Percentiles rank a stretch among this genome's conserved stretches.
Conservation (phyloP, 1,140 invertebrate species). For the Lasioglossum baleicum region DNA sequence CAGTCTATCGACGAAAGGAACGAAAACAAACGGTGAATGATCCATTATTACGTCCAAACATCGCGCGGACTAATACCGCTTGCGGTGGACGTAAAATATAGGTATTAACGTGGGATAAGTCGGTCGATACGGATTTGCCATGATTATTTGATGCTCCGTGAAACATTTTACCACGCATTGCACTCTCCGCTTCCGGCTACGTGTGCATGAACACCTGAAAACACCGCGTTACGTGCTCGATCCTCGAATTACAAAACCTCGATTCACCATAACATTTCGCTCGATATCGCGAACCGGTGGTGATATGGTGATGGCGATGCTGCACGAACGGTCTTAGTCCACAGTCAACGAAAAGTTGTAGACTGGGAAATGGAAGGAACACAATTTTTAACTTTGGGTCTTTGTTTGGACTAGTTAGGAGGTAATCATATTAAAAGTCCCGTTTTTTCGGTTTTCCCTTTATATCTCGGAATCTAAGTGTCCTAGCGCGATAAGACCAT, state of each 20-base stretch:
- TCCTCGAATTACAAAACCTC: conserved; percentile 49
- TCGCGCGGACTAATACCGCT: conserved; percentile 61
- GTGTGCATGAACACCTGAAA: conserved; percentile 44
- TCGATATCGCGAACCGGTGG: not conserved
- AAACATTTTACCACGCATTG: conserved; percentile 66
- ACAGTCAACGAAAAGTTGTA: too few species aligned
- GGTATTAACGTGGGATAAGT: conserved; percentile 57
- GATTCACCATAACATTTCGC: not conserved
- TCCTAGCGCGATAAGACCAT: too few species aligned
- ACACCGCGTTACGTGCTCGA: conserved; percentile 48
- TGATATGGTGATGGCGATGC: not conserved
- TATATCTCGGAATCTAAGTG: too few species aligned
- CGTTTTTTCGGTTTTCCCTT: too few species aligned
- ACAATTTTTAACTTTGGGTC: too few species aligned
- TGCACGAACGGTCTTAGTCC: too few species aligned
- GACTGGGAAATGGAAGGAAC: too few species aligned
- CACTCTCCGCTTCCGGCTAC: conserved; percentile 54
- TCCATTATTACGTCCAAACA: conserved; percentile 66
- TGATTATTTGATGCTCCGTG: conserved; percentile 64
- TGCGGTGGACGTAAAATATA: conserved; percentile 59
- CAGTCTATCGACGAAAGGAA: conserved; percentile 53
- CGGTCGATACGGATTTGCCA: conserved; percentile 64
- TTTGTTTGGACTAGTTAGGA: too few species aligned
- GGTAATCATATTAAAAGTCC: too few species aligned
- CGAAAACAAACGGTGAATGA: conserved; percentile 58